Evolutionary conservation across 1,140 invertebrate species (phyloP).

Genomic region (Meloidogyne exigua): DNA sequence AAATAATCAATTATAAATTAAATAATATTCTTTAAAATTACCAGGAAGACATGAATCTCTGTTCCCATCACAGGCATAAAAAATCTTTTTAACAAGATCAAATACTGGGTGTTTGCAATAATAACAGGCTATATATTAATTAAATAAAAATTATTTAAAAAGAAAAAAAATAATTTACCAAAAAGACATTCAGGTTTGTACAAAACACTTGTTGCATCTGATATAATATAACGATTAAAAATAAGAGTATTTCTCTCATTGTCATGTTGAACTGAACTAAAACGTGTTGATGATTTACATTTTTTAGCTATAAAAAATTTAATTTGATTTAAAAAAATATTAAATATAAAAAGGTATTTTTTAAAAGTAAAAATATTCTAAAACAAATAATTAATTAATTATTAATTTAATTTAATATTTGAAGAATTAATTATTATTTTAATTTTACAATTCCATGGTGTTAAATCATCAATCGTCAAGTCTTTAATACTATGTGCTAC

Average conservation of each 20-base stretch:
- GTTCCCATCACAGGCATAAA: constrained; percentile 32
- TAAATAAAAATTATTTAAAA: not conserved
- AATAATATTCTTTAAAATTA: not conserved
- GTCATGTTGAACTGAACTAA: constrained; percentile 26
- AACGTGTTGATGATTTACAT: constrained; percentile 39
- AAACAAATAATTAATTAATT: too few species aligned
- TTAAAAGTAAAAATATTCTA: too few species aligned
- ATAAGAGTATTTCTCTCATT: constrained; percentile 21
- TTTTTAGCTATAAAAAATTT: constrained; percentile 25
- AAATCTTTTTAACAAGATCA: constrained; percentile 37
- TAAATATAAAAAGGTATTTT: too few species aligned
- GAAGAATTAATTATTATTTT: not conserved
- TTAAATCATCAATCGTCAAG: constrained; percentile 36
- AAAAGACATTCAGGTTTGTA: constrained; percentile 25
- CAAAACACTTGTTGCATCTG: constrained; percentile 26
- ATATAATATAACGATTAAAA: constrained; percentile 35
- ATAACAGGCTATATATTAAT: constrained; percentile 24
- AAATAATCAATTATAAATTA: too few species aligned
- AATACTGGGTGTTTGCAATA: constrained; percentile 38
- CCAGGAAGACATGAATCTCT: constrained; percentile 33
- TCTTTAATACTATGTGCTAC: constrained; percentile 29
- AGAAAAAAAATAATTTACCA: not conserved
- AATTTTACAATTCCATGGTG: constrained; percentile 35
- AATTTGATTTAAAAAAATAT: too few species aligned
- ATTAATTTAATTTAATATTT: too few species aligned